These are phyloP conservation scores for Lymantria monacha DNA, from an alignment of 2,888 invertebrate species.

Conservation along the genomic window DNA sequence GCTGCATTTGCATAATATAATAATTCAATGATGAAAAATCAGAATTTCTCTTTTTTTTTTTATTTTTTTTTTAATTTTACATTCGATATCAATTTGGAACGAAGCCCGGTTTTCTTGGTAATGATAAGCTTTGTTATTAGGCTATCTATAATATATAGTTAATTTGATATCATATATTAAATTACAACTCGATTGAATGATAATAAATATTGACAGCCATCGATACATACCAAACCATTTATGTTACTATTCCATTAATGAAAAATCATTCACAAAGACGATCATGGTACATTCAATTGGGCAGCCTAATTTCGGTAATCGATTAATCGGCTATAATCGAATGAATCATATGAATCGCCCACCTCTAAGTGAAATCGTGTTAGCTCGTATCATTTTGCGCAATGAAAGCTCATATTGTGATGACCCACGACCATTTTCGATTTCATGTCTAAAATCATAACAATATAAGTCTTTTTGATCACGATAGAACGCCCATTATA, in stretches of 20 bases:
- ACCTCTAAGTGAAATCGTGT: constrained; percentile 64
- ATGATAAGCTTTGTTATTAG: too few species aligned
- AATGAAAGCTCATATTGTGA: constrained; percentile 57
- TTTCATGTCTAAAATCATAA: constrained; percentile 76
- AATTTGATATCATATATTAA: neutral
- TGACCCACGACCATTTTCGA: constrained; percentile 73
- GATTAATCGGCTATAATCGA: constrained; percentile 35
- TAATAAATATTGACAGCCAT: constrained; percentile 11
- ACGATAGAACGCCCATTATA: constrained; percentile 69
- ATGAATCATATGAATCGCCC: constrained; percentile 33
- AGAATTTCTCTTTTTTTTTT: too few species aligned
- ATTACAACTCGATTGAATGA: constrained; percentile 3
- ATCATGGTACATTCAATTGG: constrained; percentile 21
- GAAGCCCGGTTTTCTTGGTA: too few species aligned
- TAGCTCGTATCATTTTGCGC: constrained; percentile 55
- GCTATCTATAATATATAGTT: neutral
- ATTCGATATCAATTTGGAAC: too few species aligned
- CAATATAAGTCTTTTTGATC: constrained; percentile 68
- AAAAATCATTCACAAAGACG: constrained; percentile 29
- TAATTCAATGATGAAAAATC: too few species aligned
- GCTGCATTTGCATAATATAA: too few species aligned
- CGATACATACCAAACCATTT: constrained; percentile 9
- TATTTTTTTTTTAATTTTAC: too few species aligned
- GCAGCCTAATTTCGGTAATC: constrained; percentile 29
- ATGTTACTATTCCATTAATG: constrained; percentile 21